Evolutionary conservation across 1,140 invertebrate genomes (phyloP).

Genomic region (Rhopalosiphum maidis): DNA sequence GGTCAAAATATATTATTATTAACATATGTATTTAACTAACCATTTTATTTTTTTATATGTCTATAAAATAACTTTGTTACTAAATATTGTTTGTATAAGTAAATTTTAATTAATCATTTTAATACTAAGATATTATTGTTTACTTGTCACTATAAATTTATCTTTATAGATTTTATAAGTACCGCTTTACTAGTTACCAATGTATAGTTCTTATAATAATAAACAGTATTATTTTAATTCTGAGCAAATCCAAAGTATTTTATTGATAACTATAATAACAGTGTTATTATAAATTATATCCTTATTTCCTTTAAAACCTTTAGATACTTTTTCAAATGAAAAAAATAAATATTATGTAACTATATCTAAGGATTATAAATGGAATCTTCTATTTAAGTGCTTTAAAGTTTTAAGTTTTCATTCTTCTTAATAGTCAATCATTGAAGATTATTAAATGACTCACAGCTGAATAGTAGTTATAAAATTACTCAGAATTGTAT

Average conservation of each 20-base stretch:
- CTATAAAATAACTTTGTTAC: not conserved
- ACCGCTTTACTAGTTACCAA: not conserved
- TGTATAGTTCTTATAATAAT: not conserved
- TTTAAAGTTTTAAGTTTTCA: too few species aligned
- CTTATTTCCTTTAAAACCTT: too few species aligned
- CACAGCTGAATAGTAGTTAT: too few species aligned
- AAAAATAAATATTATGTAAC: too few species aligned
- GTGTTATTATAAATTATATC: too few species aligned
- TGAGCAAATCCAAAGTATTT: not conserved
- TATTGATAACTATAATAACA: not conserved
- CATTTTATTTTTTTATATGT: not conserved
- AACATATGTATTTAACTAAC: not conserved
- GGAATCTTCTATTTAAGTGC: too few species aligned
- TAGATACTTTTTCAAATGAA: too few species aligned
- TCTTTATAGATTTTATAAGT: not conserved
- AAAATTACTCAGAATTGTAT: too few species aligned
- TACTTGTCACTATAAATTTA: not conserved
- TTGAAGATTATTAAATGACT: too few species aligned
- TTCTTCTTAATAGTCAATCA: too few species aligned
- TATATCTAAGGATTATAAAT: too few species aligned
- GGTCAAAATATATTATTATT: too few species aligned
- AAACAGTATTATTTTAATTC: not conserved
- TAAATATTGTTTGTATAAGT: not conserved
- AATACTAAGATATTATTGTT: not conserved
- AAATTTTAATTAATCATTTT: not conserved